Evolutionary conservation across 2,888 invertebrate species (phyloP), one percentile per base, ranked within the genome.

Genomic region (Lasioglossum calceatum): DNA sequence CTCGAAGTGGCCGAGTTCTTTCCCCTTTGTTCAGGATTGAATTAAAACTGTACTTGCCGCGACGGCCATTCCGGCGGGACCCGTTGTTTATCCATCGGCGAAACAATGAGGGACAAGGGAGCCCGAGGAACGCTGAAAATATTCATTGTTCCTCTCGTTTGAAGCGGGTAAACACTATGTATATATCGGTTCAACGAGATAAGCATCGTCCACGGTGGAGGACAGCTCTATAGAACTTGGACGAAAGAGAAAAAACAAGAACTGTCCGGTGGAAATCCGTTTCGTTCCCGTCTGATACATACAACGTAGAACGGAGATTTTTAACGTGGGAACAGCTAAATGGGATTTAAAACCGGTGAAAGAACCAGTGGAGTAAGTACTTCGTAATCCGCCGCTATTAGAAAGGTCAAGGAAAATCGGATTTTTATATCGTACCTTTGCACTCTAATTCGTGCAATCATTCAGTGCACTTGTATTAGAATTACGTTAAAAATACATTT

Each of bases 11-110:
- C n/a, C 71, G 64, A 71, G 64, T 77, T 79, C 64, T 79, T 77
- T 79, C 36, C 36, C 80, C 50, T 82, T 86, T 79, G 78, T 82
- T 54, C 73, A 72, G 54, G 67, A 88, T 87, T 78, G 84, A 88
- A 88, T 88, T 86, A 86, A 88, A 82, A 78, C 81, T 72, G 77
- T 42, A 42, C 42, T 70, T 7, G 7, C 42, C n/a, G 70, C 70
- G 70, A 39, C 84, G 54, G 47, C 27, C 44, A 77, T 81, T 75
- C 74, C 47, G 36, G 23, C 23, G n/a, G 80, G 54, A 76, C 79
- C 77, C 77, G 70, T 87, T 87, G 81, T 87, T 88, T 83, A 81
- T 83, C 76, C 77, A 80, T 36, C 58, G 50, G 54, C 61, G 61
- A 78, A 87, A 85, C 82, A 86, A 87, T 76, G 81, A 73, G n/a